phyloP scores from a whole-genome alignment of 2,797 vertebrate species.

The Lerista edwardsae region DNA sequence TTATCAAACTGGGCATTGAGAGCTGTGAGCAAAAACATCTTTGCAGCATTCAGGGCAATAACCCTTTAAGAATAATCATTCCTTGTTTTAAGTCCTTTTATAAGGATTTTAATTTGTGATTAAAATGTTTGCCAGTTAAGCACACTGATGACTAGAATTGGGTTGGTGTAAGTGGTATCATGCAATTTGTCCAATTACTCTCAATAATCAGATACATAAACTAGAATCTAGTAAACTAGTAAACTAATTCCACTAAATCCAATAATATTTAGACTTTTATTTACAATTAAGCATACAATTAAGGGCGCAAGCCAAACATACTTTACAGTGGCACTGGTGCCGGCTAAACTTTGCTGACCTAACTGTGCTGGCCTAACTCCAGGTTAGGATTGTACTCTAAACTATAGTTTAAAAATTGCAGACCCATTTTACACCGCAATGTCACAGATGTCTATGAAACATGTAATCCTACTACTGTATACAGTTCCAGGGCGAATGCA shows the following conservation, averaged over 20 bases:
- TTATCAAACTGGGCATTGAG: background rate
- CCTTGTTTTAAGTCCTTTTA: background rate
- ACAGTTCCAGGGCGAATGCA: too few species aligned
- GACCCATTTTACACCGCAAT: background rate
- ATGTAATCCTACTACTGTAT: background rate
- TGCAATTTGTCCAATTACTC: background rate
- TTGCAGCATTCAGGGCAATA: background rate
- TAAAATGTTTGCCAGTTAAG: background rate
- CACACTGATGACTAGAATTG: background rate
- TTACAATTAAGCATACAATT: background rate
- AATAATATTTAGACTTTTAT: background rate
- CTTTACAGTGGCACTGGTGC: too few species aligned
- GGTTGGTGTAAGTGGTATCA: background rate
- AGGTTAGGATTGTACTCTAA: too few species aligned
- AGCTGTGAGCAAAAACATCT: background rate
- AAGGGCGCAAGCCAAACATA: too few species aligned
- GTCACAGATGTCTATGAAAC: background rate
- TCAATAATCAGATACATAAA: background rate
- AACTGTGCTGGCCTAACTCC: too few species aligned
- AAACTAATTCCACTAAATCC: background rate
- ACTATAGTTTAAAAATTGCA: background rate
- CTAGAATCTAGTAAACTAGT: too few species aligned
- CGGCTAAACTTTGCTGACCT: too few species aligned
- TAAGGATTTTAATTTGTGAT: background rate
- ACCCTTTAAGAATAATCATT: background rate